phyloP scores from a whole-genome alignment of 2,797 vertebrate species.

The Brotula barbata region DNA sequence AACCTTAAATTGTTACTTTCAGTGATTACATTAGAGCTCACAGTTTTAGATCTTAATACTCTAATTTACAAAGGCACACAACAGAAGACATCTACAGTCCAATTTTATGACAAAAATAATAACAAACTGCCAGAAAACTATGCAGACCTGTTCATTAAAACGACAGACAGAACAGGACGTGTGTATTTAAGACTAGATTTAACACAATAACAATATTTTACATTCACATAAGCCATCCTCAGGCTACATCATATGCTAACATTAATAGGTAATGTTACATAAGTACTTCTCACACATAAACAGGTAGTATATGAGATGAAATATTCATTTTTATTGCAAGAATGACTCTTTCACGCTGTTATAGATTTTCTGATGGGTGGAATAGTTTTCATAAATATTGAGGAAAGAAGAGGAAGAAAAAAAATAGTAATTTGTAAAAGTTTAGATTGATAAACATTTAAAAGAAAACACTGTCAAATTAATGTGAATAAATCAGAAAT shows the following conservation, averaged over 20 bases:
- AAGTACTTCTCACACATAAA: constrained; percentile 46
- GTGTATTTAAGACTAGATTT: constrained; percentile 48
- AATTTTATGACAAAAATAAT: constrained; percentile 47
- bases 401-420: constrained; percentile 66
- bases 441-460: constrained; percentile 41
- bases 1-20: constrained; percentile 30
- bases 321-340: constrained; percentile 69
- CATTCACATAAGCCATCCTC: constrained; percentile 59
- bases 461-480: constrained; percentile 44
- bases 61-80: constrained; percentile 63
- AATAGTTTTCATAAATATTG: constrained; percentile 53
- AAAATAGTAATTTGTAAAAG: constrained; percentile 58
- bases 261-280: constrained; percentile 56
- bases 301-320: constrained; percentile 45
- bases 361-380: constrained; percentile 7
- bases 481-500: constrained; percentile 51
- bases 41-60: constrained; percentile 36
- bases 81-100: constrained; percentile 53
- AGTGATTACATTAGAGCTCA: constrained; percentile 30
- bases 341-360: constrained; percentile 35
- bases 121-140: constrained; percentile 49
- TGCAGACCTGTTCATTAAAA: constrained; percentile 51
- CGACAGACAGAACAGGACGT: constrained; percentile 61
- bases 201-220: constrained; percentile 59
- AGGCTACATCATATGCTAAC: constrained; percentile 50